Base-by-base conservation (phyloP, 2,888 invertebrate genomes). In the Cheilosia soror region DNA sequence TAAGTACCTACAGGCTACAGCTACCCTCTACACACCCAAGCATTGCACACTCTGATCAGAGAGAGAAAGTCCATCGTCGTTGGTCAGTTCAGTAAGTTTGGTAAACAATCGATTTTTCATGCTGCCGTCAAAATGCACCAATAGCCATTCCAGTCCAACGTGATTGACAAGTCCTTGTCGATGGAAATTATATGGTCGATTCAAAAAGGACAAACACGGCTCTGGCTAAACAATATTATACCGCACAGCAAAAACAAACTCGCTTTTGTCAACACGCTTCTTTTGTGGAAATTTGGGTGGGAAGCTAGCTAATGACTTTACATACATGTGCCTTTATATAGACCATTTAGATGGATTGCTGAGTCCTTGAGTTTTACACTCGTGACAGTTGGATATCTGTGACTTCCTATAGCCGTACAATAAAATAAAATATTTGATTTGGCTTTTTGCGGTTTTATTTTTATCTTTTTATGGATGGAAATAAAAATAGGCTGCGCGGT, bases 361-460 rank as follows among this genome's bases (percentile, higher is more conserved):
- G 5, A 9, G 53, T 63, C 33, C 75, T 55, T 44, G 15, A 63
- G 40, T 1, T 27, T 27, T 13, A 25, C 11, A 51, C 13, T 6
- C 25, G 11, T 40, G 60, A 20, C 49, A 25, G 33, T 9, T 49
- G 47, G 44, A 4, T 20, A 49, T 44, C n/a, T 44, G 7, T 15
- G 29, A 9, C n/a, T 37, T 37, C 9, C 33, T 15, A 29, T 27
- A 15, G 29, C 13, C 29, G 65, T n/a, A 60, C 51, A 68, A 60
- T 42, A 11, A 68, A 68, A 60, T 66, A 66, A 58, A 58, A 76
- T 68, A 76, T 68, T 76, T 77, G 69, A 31, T 77, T 47, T 42
- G 20, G 49, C 44, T 27, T 27, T 58, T 31, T 47, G 63, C 11
- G n/a, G 44, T 47, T 44, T 13, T 5, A 25, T 58, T 66, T 76